Evolutionary conservation across 2,888 invertebrate genomes (phyloP).

Genomic region (Catocala fraxini): DNA sequence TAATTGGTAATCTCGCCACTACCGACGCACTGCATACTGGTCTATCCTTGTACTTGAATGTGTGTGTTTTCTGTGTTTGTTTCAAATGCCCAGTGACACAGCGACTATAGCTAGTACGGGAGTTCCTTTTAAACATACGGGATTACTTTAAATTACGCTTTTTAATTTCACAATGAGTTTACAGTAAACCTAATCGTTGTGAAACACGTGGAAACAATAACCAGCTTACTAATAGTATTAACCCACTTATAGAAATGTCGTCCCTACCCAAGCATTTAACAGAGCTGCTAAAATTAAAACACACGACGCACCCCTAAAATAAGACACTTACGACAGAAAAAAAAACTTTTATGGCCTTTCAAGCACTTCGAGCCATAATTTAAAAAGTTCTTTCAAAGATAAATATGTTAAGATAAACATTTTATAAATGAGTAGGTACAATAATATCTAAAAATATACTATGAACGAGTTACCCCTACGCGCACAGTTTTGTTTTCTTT

Average conservation of each 20-base stretch:
- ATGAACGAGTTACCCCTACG: conserved; percentile 46
- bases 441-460: conserved; percentile 44
- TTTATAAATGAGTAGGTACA: conserved; percentile 27
- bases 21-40: too few species aligned
- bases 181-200: too few species aligned
- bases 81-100: too few species aligned
- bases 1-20: too few species aligned
- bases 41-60: not conserved
- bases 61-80: not conserved
- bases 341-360: conserved; percentile 12
- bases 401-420: conserved; percentile 36
- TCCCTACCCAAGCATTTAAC: too few species aligned
- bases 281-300: conserved; percentile 3
- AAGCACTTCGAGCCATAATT: conserved; percentile 35
- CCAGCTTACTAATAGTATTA: too few species aligned
- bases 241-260: too few species aligned
- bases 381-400: conserved; percentile 36
- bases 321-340: conserved; percentile 19
- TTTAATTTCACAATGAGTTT: too few species aligned
- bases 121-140: too few species aligned
- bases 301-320: conserved; percentile 21
- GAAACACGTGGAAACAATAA: too few species aligned
- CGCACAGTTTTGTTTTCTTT: conserved; percentile 42
- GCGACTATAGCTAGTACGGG: too few species aligned
- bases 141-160: too few species aligned